A percentile compares a stretch with the other conserved stretches of the same genome.
Evolutionary conservation across 2,888 invertebrate species (phyloP).

Genomic region (Dermolepida albohirtum): DNA sequence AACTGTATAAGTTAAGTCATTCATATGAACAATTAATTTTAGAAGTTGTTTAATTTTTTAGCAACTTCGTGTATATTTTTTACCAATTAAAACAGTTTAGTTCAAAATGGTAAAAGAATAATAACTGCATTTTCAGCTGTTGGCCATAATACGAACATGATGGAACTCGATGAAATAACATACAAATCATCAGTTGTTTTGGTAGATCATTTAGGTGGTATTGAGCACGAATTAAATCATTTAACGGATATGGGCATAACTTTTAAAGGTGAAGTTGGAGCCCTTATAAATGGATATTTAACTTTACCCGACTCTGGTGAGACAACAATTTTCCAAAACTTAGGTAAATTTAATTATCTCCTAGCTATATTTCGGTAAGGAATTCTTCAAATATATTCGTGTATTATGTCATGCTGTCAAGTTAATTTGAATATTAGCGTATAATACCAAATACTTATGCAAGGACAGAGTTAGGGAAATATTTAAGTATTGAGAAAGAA

Average conservation of each 20-base stretch:
- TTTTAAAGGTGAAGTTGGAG: conserved; percentile 71
- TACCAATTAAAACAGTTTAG: too few species aligned
- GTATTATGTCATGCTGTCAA: too few species aligned
- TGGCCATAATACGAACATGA: conserved; percentile 66
- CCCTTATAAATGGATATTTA: conserved; percentile 64
- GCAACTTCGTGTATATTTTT: too few species aligned
- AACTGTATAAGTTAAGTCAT: too few species aligned
- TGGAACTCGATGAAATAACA: conserved; percentile 68
- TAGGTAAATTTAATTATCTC: conserved; percentile 64
- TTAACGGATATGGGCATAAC: conserved; percentile 66
- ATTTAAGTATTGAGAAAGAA: too few species aligned
- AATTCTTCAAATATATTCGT: too few species aligned
- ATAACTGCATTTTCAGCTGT: conserved; percentile 65
- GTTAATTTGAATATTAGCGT: too few species aligned
- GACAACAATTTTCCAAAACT: conserved; percentile 73
- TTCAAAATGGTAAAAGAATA: not conserved
- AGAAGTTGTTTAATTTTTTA: too few species aligned
- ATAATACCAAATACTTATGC: too few species aligned
- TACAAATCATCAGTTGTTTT: conserved; percentile 68
- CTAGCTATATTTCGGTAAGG: too few species aligned
- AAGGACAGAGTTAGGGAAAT: too few species aligned
- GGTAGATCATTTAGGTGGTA: conserved; percentile 69
- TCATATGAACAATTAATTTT: too few species aligned
- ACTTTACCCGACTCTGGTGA: conserved; percentile 56
- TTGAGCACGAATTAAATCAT: conserved; percentile 67